Conservation (phyloP, 2,888 invertebrate species). For the Agriopis marginaria region DNA sequence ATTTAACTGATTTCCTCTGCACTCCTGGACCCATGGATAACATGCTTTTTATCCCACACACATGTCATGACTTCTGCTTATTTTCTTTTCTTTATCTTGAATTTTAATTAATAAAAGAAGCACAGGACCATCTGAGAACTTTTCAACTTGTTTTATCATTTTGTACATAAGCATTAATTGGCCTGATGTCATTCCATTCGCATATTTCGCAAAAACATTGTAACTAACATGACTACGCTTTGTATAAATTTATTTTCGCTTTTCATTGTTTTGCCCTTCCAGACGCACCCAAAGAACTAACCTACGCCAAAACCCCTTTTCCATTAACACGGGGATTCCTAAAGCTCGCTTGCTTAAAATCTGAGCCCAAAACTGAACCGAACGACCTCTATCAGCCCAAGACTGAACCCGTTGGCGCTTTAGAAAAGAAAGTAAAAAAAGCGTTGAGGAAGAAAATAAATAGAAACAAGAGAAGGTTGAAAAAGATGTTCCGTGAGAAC, state of each 20-base stretch:
- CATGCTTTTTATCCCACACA: constrained; percentile 9
- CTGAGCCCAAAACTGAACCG: constrained; percentile 33
- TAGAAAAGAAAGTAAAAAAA: constrained; percentile 48
- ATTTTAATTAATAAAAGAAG: neutral
- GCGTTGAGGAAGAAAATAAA: constrained; percentile 47
- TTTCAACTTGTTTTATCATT: constrained; percentile 6
- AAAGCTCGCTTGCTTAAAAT: constrained; percentile 58
- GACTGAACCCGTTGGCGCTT: constrained; percentile 33
- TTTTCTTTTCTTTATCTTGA: constrained; percentile 9
- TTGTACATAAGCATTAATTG: constrained; percentile 12
- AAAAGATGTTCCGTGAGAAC: constrained; percentile 29
- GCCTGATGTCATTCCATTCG: constrained; percentile 22
- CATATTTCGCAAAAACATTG: constrained; percentile 35
- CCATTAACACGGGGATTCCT: constrained; percentile 79
- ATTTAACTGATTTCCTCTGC: constrained; percentile 11
- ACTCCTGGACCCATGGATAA: constrained; percentile 12
- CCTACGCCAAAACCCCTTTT: constrained; percentile 75
- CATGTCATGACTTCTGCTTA: constrained; percentile 3
- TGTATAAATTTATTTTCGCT: constrained; percentile 70
- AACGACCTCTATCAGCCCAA: constrained; percentile 33
- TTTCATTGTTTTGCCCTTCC: constrained; percentile 80
- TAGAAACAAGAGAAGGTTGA: constrained; percentile 40
- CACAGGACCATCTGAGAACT: neutral
- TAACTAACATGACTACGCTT: constrained; percentile 64
- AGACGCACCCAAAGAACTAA: constrained; percentile 70